Conservation (phyloP, 2,797 vertebrate species). For the Salmo trutta region DNA sequence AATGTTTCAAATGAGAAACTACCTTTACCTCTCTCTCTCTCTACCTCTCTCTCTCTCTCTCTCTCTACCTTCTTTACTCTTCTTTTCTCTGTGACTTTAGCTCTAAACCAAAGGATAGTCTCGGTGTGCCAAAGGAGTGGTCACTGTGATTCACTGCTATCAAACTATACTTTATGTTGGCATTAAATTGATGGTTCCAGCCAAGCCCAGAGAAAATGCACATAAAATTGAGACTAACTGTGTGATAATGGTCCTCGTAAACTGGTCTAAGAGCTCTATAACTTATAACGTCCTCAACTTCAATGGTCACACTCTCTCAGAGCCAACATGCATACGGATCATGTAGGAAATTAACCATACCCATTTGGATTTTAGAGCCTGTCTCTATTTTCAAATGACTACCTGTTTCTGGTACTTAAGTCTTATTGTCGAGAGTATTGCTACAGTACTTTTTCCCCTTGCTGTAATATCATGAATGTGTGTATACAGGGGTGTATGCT, state of each 20-base stretch:
- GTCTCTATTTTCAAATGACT: neutral
- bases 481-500: constrained; percentile 5
- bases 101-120: constrained; percentile 71
- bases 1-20: too few species aligned
- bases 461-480: neutral
- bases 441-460: neutral
- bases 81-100: constrained; percentile 70
- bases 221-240: constrained; percentile 96
- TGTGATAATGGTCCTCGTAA: constrained; percentile 94
- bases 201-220: constrained; percentile 96
- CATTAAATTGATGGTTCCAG: constrained; percentile 97
- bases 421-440: neutral
- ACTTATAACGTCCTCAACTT: constrained; percentile 68
- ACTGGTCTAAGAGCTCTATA: constrained; percentile 79
- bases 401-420: neutral
- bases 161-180: constrained; percentile 82
- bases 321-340: constrained; percentile 41
- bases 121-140: constrained; percentile 36
- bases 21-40: constrained; percentile 50
- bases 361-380: constrained; percentile 1
- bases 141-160: constrained; percentile 77
- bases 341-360: constrained; percentile 52
- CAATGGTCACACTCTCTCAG: constrained; percentile 57
- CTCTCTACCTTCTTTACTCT: constrained; percentile 32
- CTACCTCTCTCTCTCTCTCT: constrained; percentile 65